Conservation (phyloP, 2,888 invertebrate species). For the Griposia aprilina region DNA sequence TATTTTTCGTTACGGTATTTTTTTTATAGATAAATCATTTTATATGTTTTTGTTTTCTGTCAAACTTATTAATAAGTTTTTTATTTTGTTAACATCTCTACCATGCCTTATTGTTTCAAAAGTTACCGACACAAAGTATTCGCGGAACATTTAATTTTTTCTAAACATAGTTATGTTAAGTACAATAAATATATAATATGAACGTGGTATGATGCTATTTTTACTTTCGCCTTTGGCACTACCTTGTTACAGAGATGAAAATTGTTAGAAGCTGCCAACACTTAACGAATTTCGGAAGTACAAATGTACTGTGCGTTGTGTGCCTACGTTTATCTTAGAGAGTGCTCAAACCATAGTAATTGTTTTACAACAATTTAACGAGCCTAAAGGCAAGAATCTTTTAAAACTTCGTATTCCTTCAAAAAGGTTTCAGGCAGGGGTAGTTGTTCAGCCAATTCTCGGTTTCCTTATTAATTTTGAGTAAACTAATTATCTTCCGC, state of each 20-base stretch:
- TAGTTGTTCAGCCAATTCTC: conserved; percentile 13
- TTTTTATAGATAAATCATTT: conserved; percentile 65
- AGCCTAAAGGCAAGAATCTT: conserved; percentile 8
- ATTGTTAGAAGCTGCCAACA: conserved; percentile 12
- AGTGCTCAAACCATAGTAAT: conserved; percentile 7
- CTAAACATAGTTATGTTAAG: conserved; percentile 68
- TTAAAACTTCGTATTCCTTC: conserved; percentile 32
- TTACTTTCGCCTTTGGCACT: conserved; percentile 44
- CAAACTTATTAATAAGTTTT: conserved; percentile 62
- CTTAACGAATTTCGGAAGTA: conserved; percentile 1
- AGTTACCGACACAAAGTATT: conserved; percentile 67
- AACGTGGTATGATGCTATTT: conserved; percentile 59
- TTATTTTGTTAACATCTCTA: conserved; percentile 60
- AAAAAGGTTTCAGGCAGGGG: conserved; percentile 18
- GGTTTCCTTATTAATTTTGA: background rate
- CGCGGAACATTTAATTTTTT: conserved; percentile 56
- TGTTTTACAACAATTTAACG: conserved; percentile 2
- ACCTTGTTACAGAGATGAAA: conserved; percentile 26
- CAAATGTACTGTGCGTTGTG: background rate
- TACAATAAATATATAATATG: conserved; percentile 70
- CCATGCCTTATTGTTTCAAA: conserved; percentile 46
- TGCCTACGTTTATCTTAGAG: background rate
- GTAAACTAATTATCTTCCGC: conserved; percentile 9
- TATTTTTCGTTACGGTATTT: conserved; percentile 59
- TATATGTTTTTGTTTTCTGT: conserved; percentile 65